Percentiles rank a stretch among this genome's conserved stretches.
These are phyloP conservation scores for Zaprionus camerounensis DNA, from an alignment of 1,140 invertebrate genomes.

Conservation along the genomic window DNA sequence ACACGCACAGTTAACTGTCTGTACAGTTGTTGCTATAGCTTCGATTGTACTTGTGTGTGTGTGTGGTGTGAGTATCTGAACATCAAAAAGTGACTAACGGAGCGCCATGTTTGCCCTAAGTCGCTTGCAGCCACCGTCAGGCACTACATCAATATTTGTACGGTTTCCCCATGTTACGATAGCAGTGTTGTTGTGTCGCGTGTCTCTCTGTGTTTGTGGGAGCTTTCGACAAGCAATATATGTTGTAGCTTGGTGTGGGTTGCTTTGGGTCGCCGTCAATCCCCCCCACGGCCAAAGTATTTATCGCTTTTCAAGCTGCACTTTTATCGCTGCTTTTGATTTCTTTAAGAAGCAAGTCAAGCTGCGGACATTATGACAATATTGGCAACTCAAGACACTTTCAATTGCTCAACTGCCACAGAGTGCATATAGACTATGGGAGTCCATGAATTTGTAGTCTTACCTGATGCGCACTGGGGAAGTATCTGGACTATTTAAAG, in stretches of 20 bases:
- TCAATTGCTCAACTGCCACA: not conserved
- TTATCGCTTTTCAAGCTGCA: constrained; percentile 17
- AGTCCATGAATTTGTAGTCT: not conserved
- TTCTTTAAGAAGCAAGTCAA: constrained; percentile 7
- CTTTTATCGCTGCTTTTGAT: constrained; percentile 25
- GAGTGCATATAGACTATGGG: not conserved
- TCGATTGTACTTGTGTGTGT: not conserved
- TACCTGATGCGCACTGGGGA: not conserved
- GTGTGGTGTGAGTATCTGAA: constrained; percentile 13
- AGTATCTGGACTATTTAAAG: too few species aligned
- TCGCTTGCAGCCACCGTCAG: constrained; percentile 2
- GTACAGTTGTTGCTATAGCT: not conserved
- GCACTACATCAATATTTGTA: constrained; percentile 54
- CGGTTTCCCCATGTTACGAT: constrained; percentile 34
- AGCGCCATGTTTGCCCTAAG: constrained; percentile 18
- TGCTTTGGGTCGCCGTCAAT: not conserved
- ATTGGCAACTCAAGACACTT: not conserved
- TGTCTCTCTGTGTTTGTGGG: not conserved
- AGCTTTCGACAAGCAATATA: constrained; percentile 1
- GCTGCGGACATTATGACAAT: not conserved
- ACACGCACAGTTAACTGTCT: not conserved
- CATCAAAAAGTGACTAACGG: constrained; percentile 26
- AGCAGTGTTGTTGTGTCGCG: not conserved
- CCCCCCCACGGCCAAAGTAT: constrained; percentile 5
- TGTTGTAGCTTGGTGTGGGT: not conserved